Conservation (phyloP, 2,113 vertebrate genomes). For the Mustela nigripes region DNA sequence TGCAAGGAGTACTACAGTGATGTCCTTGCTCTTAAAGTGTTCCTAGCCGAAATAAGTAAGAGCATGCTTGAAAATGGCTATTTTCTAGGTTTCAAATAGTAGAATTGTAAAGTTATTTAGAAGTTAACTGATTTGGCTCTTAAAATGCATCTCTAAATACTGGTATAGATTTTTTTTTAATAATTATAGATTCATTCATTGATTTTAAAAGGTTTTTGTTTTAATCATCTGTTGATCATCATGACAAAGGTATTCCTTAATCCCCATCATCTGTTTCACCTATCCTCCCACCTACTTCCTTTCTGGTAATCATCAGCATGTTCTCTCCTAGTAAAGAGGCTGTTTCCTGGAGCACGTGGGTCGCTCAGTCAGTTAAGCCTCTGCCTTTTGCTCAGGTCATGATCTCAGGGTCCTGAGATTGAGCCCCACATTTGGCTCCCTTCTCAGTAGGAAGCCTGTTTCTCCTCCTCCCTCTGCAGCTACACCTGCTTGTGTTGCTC, state of each 20-base stretch:
- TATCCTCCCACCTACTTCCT: not conserved
- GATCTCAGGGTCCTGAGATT: too few species aligned
- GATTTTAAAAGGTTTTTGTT: not conserved
- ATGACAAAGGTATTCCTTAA: not conserved
- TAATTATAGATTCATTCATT: not conserved
- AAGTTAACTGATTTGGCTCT: not conserved
- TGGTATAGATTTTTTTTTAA: not conserved
- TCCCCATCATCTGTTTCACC: not conserved
- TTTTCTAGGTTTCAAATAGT: slow-evolving; percentile 32
- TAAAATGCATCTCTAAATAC: not conserved
- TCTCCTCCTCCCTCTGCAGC: too few species aligned
- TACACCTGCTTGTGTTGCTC: too few species aligned
- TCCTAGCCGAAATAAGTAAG: not conserved
- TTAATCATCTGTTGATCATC: not conserved
- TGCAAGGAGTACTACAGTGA: not conserved
- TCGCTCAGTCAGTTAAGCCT: too few species aligned
- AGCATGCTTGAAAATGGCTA: not conserved
- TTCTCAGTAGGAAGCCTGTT: too few species aligned
- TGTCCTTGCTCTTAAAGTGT: not conserved
- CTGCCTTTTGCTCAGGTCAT: too few species aligned
- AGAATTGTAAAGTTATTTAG: not conserved
- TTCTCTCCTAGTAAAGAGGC: not conserved
- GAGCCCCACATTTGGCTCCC: too few species aligned
- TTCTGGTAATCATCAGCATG: not conserved
- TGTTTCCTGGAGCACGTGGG: too few species aligned